Base-by-base conservation (phyloP, 1,140 invertebrate species). In the Hylaeus anthracinus region DNA sequence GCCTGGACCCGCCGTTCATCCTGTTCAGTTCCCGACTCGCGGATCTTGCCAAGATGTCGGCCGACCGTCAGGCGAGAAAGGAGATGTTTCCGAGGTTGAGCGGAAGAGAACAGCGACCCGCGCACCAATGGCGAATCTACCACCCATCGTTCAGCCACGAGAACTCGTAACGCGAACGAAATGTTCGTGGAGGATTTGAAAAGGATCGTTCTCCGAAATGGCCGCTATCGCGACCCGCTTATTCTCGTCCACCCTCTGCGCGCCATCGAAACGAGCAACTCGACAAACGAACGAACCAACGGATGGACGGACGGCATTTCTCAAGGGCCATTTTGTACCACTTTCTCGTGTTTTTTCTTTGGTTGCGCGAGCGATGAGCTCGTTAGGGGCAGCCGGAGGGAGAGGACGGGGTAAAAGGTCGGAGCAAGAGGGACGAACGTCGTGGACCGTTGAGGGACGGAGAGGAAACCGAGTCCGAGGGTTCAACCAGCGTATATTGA, bases 261-360 rank as follows among this genome's bases (percentile, higher is more conserved):
- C 70, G 37, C 10, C 43, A 45, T 26, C 56, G 58, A 60, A 69
- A 65, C 69, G 81, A 79, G 48, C 75, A 67, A 67, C 60, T 63
- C 69, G 64, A 86, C 67, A 83, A 85, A 86, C 69, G 71, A 51
- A 51, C 77, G 79, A 70, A 86, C 67, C 74, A 78, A 87, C 67
- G 76, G 41, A 78, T 37, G 69, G 79, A 86, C 78, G 82, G 72
- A 88, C 89, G 88, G 90, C 86, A 88, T 91, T 91, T 91, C 89
- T 90, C 89, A 86, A 84, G 87, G 88, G 84, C 88, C 86, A 91
- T 91, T 91, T 91, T 88, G 89, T 90, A 87, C 86, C 79, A 91
- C 89, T 92, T 91, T 90, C 90, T 90, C 84, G 72, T 88, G 74
- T 86, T 88, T 90, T 90, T 88, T 88, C 88, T 88, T 89, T 86